Conservation (phyloP, 1,140 invertebrate genomes). For the Antheraea pernyi region DNA sequence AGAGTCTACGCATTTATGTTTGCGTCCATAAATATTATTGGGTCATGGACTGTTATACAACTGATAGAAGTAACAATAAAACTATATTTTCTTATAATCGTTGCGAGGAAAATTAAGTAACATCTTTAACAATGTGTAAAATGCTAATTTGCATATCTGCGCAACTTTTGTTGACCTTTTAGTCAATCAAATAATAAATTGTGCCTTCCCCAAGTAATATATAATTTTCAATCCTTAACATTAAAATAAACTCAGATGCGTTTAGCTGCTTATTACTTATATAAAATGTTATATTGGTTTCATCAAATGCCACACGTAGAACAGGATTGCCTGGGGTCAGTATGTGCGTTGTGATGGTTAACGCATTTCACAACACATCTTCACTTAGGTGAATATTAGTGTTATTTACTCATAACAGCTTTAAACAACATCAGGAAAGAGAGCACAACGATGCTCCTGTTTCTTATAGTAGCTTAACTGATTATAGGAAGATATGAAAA, state of each 20-base stretch:
- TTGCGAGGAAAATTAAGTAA: conserved; percentile 10
- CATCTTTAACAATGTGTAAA: conserved; percentile 5
- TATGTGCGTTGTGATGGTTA: conserved; percentile 23
- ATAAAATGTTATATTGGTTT: conserved; percentile 42
- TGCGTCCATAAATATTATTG: not conserved
- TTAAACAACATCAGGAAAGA: no score
- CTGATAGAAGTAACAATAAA: not conserved
- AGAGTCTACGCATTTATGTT: not conserved
- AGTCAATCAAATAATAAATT: conserved; percentile 12
- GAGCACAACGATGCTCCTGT: no score
- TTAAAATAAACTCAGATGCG: conserved; percentile 18
- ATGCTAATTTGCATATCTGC: conserved; percentile 9
- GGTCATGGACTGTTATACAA: not conserved
- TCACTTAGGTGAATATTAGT: not conserved
- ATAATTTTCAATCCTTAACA: not conserved
- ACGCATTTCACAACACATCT: conserved; percentile 42
- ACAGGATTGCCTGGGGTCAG: conserved; percentile 47
- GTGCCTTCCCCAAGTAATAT: not conserved
- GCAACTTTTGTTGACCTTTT: conserved; percentile 13
- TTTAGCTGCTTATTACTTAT: conserved; percentile 20
- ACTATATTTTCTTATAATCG: not conserved
- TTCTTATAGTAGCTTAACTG: no score
- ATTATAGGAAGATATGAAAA: no score
- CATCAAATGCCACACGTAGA: conserved; percentile 56
- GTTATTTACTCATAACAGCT: no score